These are phyloP conservation scores for Congeria kusceri DNA, from an alignment of 2,888 invertebrate species.

Conservation along the genomic window DNA sequence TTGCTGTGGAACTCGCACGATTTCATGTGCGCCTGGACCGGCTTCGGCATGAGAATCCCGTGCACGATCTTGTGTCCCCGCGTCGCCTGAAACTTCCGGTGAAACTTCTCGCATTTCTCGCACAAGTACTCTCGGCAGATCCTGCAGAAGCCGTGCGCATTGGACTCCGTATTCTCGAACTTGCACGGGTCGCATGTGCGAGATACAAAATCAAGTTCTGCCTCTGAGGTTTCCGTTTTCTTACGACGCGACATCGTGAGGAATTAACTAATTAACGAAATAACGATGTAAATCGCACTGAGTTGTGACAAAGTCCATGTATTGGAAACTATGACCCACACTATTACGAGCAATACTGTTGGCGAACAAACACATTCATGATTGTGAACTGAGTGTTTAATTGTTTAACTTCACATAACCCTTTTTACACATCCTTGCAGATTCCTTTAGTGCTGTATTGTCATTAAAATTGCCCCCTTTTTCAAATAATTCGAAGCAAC, in stretches of 20 bases:
- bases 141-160: slow-evolving; percentile 47
- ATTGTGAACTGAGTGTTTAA: too few species aligned
- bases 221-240: slow-evolving; percentile 4
- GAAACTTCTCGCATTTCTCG: slow-evolving; percentile 51
- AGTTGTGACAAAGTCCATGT: too few species aligned
- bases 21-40: slow-evolving; percentile 51
- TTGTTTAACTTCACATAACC: too few species aligned
- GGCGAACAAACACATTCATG: too few species aligned
- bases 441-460: too few species aligned
- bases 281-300: too few species aligned
- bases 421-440: too few species aligned
- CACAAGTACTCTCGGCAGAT: slow-evolving; percentile 52
- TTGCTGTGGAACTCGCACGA: slow-evolving; percentile 45
- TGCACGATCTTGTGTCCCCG: slow-evolving; percentile 49
- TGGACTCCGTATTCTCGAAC: slow-evolving; percentile 38
- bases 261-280: too few species aligned
- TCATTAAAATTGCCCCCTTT: too few species aligned
- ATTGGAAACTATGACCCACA: too few species aligned
- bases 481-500: too few species aligned
- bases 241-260: background rate
- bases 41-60: slow-evolving; percentile 55
- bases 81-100: slow-evolving; percentile 53
- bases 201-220: slow-evolving; percentile 36
- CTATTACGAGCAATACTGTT: too few species aligned
- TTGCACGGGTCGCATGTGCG: slow-evolving; percentile 54